phyloP scores from a whole-genome alignment of 2,113 vertebrate species.

The Heterochromis multidens region DNA sequence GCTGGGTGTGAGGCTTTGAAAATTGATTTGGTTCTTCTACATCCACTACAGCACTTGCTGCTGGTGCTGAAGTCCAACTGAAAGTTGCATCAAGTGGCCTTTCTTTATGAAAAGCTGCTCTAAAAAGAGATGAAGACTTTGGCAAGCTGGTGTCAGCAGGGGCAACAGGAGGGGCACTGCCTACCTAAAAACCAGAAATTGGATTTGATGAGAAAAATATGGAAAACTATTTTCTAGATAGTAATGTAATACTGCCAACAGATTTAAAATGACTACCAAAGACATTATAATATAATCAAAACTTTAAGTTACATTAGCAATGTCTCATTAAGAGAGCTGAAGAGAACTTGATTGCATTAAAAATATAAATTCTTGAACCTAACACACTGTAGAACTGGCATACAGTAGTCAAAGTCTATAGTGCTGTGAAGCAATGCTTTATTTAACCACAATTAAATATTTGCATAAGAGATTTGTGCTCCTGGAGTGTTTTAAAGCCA shows the following conservation, averaged over 20 bases:
- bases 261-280: not conserved
- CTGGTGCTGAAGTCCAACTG: not conserved
- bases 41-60: not conserved
- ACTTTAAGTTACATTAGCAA: not conserved
- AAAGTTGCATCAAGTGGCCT: not conserved
- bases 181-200: slow-evolving; percentile 23
- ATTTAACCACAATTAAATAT: not conserved
- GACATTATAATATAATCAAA: not conserved
- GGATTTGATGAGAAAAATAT: not conserved
- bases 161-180: not conserved
- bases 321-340: not conserved
- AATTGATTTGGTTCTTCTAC: slow-evolving; percentile 12
- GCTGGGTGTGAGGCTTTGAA: slow-evolving; percentile 3
- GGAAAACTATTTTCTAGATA: not conserved
- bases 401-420: too few species aligned
- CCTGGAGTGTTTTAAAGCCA: not conserved
- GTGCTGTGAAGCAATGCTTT: not conserved
- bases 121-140: not conserved
- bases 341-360: not conserved
- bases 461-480: not conserved
- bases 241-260: too few species aligned
- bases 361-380: not conserved
- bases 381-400: not conserved
- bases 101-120: not conserved
- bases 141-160: not conserved